These are phyloP conservation scores for Dolichoris vasculosae DNA, from an alignment of 1,140 invertebrate genomes.

Conservation along the genomic window DNA sequence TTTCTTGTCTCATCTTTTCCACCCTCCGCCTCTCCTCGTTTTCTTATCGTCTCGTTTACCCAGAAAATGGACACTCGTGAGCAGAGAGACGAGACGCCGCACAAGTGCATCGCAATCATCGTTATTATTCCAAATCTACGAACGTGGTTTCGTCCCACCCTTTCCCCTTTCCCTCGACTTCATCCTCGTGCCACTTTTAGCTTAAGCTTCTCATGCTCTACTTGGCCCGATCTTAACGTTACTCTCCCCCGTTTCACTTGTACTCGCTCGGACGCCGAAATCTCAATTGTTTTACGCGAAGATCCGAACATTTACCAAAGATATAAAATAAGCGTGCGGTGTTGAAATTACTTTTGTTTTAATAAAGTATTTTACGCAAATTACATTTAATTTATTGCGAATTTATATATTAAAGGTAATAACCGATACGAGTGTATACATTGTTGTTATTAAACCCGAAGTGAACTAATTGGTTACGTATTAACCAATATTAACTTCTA, in stretches of 20 bases:
- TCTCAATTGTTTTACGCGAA: slow-evolving; percentile 43
- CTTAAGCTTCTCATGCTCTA: neutral
- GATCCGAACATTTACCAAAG: neutral
- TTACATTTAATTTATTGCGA: too few species aligned
- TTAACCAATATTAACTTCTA: too few species aligned
- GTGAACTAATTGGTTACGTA: too few species aligned
- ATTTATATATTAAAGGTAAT: too few species aligned
- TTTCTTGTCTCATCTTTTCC: too few species aligned
- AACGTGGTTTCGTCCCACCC: neutral
- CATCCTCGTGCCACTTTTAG: neutral
- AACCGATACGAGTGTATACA: too few species aligned
- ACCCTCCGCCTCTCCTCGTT: neutral
- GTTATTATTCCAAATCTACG: slow-evolving; percentile 38
- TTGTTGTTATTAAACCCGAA: too few species aligned
- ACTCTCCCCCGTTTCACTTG: slow-evolving; percentile 9
- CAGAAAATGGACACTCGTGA: neutral
- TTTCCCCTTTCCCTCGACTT: neutral
- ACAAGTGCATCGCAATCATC: slow-evolving; percentile 5
- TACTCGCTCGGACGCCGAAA: neutral
- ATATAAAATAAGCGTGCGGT: neutral
- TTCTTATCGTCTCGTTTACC: neutral
- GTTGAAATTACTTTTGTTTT: too few species aligned
- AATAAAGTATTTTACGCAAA: too few species aligned
- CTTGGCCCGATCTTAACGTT: neutral
- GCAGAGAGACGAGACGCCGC: too few species aligned